Conservation (phyloP, 2,113 vertebrate genomes). For the Sigmodon hispidus region DNA sequence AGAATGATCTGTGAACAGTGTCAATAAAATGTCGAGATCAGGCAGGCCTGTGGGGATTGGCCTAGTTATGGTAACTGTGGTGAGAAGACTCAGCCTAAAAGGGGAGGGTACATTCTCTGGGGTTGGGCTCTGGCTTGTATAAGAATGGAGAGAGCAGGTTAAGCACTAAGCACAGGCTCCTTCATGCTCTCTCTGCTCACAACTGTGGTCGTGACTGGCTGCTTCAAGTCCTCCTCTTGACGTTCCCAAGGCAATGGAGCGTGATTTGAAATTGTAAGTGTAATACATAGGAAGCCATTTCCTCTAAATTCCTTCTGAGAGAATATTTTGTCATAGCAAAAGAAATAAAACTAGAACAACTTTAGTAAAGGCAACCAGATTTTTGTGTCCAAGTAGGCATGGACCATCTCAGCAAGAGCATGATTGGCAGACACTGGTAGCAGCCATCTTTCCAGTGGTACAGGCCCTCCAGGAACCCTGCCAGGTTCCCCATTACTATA, state of each 20-base stretch:
- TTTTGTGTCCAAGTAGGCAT: slow-evolving; percentile 13
- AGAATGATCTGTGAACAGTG: background rate
- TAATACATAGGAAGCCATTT: background rate
- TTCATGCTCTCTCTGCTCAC: background rate
- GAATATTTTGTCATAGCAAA: background rate
- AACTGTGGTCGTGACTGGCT: background rate
- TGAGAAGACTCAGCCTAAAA: background rate
- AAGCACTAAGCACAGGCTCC: accelerated
- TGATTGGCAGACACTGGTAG: background rate
- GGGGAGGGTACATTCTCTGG: background rate
- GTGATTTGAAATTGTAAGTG: background rate
- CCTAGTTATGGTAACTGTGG: background rate
- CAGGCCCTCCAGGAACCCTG: background rate
- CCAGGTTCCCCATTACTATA: background rate
- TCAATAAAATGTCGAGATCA: background rate
- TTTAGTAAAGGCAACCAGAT: background rate
- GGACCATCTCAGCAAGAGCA: background rate
- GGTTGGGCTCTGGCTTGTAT: background rate
- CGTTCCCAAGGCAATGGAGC: background rate
- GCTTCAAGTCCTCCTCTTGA: background rate
- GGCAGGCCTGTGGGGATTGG: background rate
- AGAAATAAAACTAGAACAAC: background rate
- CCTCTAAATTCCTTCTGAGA: background rate
- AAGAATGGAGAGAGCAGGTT: background rate
- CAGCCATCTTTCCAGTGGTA: slow-evolving; percentile 23